Base-by-base conservation (phyloP, 2,113 vertebrate species). In the Nettapus auritus region DNA sequence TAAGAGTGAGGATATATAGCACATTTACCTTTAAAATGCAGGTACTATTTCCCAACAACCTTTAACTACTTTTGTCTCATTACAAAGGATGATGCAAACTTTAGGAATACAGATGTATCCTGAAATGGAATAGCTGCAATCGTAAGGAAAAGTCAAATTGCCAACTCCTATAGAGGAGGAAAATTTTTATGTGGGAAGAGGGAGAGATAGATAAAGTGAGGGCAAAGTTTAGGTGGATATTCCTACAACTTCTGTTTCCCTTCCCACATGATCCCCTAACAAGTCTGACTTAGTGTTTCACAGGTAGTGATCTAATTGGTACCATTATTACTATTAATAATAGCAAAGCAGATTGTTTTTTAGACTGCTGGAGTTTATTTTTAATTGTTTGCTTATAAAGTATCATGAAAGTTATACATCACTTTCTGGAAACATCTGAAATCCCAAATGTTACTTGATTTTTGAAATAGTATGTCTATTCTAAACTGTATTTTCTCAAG, bases 1-100 rank as follows among this genome's bases (percentile, higher is more conserved):
- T 62, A 75, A 87, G 15, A 68, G 22, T 9, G 64, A 62, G 13
- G 71, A 68, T 52, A 60, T 57, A 44, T 19, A 63, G 11, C 14
- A 87, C 38, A 56, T 71, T 95, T 86, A 63, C 77, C 88, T 92
- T 84, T 87, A 46, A 94, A 92, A 87, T 29, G 16, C 25, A 75
- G 31, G 5, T 23, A 55, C 3, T 62, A 10, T 67, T 89, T 94
- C 42, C 81, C 36, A 69, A 6, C 10, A 16, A 38, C 28, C 22
- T 48, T 90, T 52, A 82, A 80, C 28, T 7, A 76, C 20, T 82
- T 90, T 52, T 79, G 23, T 38, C 34, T 85, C 48, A 29, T 60
- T 90, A 71, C 5, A 63, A 70, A 71, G 16, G 12, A 16, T 56
- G 11, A 52, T 59, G 21, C 64, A 29, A 85, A 87, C 3, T 62